phyloP scores from a whole-genome alignment of 2,888 invertebrate species.

The Lepidocyrtinus sp. region DNA sequence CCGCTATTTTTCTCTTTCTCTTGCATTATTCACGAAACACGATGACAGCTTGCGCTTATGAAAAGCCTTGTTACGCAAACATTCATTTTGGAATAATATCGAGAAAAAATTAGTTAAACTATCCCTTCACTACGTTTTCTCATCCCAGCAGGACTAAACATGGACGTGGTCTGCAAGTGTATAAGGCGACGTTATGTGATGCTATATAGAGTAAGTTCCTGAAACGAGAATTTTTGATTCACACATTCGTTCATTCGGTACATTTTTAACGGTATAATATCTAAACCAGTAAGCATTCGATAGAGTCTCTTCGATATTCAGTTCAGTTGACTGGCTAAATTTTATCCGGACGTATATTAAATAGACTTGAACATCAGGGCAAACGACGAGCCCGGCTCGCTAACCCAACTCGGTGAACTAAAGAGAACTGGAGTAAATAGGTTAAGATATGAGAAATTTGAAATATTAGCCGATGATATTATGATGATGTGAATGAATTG shows the following conservation, averaged over 20 bases:
- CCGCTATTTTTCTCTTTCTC: neutral
- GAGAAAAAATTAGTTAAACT: too few relatives aligned
- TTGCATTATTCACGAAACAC: conserved; percentile 9
- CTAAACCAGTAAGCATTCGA: neutral
- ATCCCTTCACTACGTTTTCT: too few relatives aligned
- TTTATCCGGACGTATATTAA: neutral
- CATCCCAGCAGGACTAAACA: too few relatives aligned
- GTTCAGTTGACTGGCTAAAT: neutral
- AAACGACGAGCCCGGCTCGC: conserved; percentile 1
- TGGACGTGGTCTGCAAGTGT: too few relatives aligned
- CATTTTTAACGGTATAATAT: neutral
- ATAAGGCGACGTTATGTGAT: neutral
- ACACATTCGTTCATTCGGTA: neutral
- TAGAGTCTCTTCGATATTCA: neutral
- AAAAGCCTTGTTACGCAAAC: neutral
- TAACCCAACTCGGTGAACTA: neutral
- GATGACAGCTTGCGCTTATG: conserved; percentile 7
- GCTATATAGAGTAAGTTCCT: neutral
- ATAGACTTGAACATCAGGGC: neutral
- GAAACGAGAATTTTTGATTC: conserved; percentile 1
- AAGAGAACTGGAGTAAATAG: conserved; percentile 4
- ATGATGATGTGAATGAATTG: conserved; percentile 47
- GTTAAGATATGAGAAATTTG: neutral
- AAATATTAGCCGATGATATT: conserved; percentile 42
- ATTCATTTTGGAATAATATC: neutral